Evolutionary conservation across 2,113 vertebrate species (phyloP).

Genomic region (Stigmatopora nigra): DNA sequence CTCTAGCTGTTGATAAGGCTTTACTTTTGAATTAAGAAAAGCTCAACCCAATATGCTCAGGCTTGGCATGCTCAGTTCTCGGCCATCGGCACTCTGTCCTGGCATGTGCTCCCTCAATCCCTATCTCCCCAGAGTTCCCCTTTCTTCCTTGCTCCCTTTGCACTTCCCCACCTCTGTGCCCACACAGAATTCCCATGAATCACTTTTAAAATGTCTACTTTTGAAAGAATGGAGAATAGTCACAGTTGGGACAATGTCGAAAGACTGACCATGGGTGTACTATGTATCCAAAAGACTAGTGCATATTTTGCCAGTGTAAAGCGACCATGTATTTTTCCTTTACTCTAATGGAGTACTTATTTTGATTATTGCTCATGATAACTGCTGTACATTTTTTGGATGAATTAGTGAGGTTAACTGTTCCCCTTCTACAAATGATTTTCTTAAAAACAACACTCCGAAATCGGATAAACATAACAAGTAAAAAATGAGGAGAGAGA

Average conservation of each 20-base stretch:
- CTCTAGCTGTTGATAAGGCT: conserved; percentile 33
- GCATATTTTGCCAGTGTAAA: not conserved
- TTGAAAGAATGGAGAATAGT: no score
- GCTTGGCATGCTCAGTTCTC: no score
- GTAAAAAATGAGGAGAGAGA: conserved; percentile 18
- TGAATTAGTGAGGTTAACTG: conserved; percentile 9
- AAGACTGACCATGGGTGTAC: no score
- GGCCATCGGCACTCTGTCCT: no score
- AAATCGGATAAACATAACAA: conserved; percentile 11
- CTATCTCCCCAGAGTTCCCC: no score
- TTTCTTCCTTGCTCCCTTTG: no score
- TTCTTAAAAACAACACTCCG: conserved; percentile 25
- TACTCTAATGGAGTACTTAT: conserved; percentile 18
- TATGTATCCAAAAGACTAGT: conserved; percentile 11
- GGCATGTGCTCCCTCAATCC: no score
- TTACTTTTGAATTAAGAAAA: conserved; percentile 18
- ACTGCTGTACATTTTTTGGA: conserved; percentile 30
- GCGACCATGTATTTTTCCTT: not conserved
- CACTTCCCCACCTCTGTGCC: no score
- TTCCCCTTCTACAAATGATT: not conserved
- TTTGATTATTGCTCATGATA: conserved; percentile 30
- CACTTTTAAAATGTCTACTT: no score
- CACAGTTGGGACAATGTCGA: no score
- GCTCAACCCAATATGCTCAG: conserved; percentile 5
- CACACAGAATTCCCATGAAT: no score